Percentiles rank a stretch among this genome's conserved stretches.
Evolutionary conservation across 2,797 vertebrate species (phyloP).

Genomic region (Botia almorhae): DNA sequence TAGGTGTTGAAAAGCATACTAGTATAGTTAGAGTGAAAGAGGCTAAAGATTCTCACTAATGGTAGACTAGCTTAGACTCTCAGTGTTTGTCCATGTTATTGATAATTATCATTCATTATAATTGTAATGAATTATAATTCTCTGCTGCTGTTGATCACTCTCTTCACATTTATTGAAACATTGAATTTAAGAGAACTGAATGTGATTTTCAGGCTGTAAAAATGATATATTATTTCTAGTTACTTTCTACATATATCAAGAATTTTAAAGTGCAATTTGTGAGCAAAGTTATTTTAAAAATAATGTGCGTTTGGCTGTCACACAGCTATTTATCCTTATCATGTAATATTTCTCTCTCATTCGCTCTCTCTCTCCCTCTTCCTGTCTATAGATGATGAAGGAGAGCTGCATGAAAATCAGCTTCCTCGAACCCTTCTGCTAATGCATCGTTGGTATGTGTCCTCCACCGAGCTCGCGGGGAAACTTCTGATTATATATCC

Average conservation of each 20-base stretch:
- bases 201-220: neutral
- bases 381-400: conserved; percentile 82
- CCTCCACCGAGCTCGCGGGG: conserved; percentile 89
- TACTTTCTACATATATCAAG: too few species aligned
- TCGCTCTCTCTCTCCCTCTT: neutral
- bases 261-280: too few species aligned
- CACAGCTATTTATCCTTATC: neutral
- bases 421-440: conserved; percentile 90
- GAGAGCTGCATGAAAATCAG: conserved; percentile 78
- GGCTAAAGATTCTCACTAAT: neutral
- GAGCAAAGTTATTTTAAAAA: too few species aligned
- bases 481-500: conserved; percentile 96
- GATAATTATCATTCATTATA: neutral
- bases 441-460: conserved; percentile 96
- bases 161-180: neutral
- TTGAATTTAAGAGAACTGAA: neutral
- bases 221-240: too few species aligned
- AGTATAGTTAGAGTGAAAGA: neutral
- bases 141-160: neutral
- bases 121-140: neutral
- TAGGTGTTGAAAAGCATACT: too few species aligned
- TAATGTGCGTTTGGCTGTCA: too few species aligned
- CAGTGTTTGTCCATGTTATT: neutral
- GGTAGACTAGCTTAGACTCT: neutral
- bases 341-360: too few species aligned